Evolutionary conservation across 2,113 vertebrate genomes (phyloP), one percentile per base, ranked within the genome.

Genomic region (Lichenostomus cassidix): DNA sequence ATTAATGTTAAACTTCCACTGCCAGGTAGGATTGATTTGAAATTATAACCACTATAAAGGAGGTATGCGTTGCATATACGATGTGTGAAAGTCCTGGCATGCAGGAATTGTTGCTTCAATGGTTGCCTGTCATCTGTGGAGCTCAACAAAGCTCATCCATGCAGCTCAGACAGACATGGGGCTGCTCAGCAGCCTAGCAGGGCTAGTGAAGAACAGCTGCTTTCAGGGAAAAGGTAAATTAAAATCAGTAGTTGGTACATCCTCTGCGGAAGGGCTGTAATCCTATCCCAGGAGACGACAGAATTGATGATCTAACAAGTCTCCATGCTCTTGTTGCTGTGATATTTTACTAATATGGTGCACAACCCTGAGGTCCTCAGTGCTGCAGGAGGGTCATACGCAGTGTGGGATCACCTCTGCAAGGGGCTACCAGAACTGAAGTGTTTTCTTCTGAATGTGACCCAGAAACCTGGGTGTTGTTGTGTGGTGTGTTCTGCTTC

Each of bases 1-100:
- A 86, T 96, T 94, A 92, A 91, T 53, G 90, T 88, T 92, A 95
- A 95, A 94, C 75, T 91, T 91, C 68, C 2, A 1, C 68, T 95
- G 89, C 91, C 74, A 85, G 93, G 50, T 73, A 84, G 22, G 25
- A 94, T 52, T 46, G 84, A 91, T 91, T 91, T 46, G 63, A 71
- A 90, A 85, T 87, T 76, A 75, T 24, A 87, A 76, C 53, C 73
- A 23, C 62, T 49, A 7, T 25, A 42, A 60, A 82, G 46, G 59
- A 47, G 83, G 58, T 22, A 41, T 16, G 76, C 3, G 3, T 71
- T n/a, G 44, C 74, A 76, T 49, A 16, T 53, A 60, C 46, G 41
- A 18, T 7, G 63, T 37, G 46, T 35, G 62, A 11, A n/a, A 76
- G 75, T 33, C 46, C 62, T 55, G 70, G 81, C 29, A 28, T 2